Base-by-base conservation (phyloP, 2,113 vertebrate genomes). In the Clinocottus analis region DNA sequence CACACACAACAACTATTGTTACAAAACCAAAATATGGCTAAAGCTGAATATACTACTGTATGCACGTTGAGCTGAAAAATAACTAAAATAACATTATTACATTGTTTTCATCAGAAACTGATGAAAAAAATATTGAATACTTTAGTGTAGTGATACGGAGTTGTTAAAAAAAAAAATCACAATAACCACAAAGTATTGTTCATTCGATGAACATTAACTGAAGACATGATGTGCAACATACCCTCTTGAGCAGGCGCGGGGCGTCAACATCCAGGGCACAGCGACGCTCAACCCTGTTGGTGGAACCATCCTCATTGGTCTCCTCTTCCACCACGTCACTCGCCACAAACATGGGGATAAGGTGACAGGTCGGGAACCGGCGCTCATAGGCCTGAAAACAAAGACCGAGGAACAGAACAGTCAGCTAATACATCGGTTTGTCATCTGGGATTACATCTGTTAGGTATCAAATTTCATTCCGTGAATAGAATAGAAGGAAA, bases 221-320 rank as follows among this genome's bases (percentile, higher is more conserved):
- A 17, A n/a, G 3, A 25, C 16, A 25, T 23, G 49, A 7, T 29
- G 12, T n/a, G 16, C 3, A 23, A 37, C 82, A 1, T 58, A 98
- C 98, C 96, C 97, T 96, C 88, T 99, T 99, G 81, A 99, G 80
- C 19, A 99, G 95, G 31, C 98, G 93, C 0, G 98, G 98, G 0
- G 97, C 98, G 0, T 99, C 98, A 5, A 99, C 96, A n/a, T 99
- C 97, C 86, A 99, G 95, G 41, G 98, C 98, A 87, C 98, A 99
- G 83, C 97, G 96, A 17, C 98, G 94, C 72, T 99, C 96, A 0
- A 97, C 88, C 31, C 93, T 91, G 0, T 95, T 94, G 37, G 94
- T 61, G 3, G 96, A 93, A 51, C 85, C 95, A 0, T 99, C 97
- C 23, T 98, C 97, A 0, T 94, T 97, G 91, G 81, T 95, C 83